Evolutionary conservation across 2,113 vertebrate genomes (phyloP).

Genomic region (Polypterus senegalus): DNA sequence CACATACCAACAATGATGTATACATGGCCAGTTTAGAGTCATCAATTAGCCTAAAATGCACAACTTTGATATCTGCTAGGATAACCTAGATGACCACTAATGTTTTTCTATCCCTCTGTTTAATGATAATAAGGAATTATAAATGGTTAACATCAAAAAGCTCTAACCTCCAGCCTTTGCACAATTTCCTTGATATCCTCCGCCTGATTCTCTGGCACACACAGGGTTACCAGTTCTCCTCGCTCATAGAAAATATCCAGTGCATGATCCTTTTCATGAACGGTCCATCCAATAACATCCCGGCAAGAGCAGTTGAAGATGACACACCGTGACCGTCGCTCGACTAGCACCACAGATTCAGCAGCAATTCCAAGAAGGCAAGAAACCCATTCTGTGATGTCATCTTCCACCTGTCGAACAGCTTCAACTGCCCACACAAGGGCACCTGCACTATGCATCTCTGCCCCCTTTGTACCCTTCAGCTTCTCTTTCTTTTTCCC

Average conservation of each 20-base stretch:
- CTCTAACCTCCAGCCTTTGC: constrained; percentile 65
- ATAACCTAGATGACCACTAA: no score
- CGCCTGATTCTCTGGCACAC: constrained; percentile 47
- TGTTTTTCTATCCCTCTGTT: no score
- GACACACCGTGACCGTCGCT: constrained; percentile 54
- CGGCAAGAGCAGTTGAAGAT: constrained; percentile 77
- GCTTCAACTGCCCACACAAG: constrained; percentile 71
- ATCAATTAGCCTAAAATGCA: no score
- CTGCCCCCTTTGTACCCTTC: constrained; percentile 54
- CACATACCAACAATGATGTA: no score
- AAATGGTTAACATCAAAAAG: no score
- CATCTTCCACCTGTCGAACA: constrained; percentile 20
- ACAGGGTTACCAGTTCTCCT: constrained; percentile 61
- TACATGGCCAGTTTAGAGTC: no score
- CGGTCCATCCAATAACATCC: constrained; percentile 80
- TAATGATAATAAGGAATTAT: no score
- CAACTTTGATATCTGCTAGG: no score
- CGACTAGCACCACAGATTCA: constrained; percentile 70
- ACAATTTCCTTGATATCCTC: constrained; percentile 69
- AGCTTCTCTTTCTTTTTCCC: constrained; percentile 63
- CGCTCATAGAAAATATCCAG: constrained; percentile 75
- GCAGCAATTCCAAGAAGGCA: constrained; percentile 72
- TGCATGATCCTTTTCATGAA: constrained; percentile 38
- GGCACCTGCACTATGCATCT: constrained; percentile 71
- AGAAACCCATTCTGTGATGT: constrained; percentile 33